A percentile compares a stretch with the other conserved stretches of the same genome.
Evolutionary conservation across 2,113 vertebrate species (phyloP).

Genomic region (Myxocyprinus asiaticus): DNA sequence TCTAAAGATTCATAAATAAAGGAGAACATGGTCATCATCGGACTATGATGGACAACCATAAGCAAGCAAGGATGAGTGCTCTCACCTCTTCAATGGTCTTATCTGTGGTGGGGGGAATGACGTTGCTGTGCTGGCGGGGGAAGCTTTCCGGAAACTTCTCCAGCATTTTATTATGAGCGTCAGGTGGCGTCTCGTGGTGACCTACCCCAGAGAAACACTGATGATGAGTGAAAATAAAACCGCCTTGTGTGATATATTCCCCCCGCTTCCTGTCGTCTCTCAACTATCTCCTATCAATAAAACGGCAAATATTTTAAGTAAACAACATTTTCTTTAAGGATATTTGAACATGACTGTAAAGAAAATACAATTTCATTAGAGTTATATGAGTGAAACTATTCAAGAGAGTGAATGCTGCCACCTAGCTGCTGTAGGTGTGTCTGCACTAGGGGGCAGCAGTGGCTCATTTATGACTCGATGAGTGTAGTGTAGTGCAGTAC

Average conservation of each 20-base stretch:
- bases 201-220: slow-evolving; percentile 69
- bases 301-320: too few relatives aligned
- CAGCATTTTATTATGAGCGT: slow-evolving; percentile 90
- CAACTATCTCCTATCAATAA: too few relatives aligned
- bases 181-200: slow-evolving; percentile 92
- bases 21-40: too few relatives aligned
- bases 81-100: slow-evolving; percentile 83
- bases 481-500: slow-evolving; percentile 62
- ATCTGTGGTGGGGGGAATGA: slow-evolving; percentile 88
- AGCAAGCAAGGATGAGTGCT: slow-evolving; percentile 32
- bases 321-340: too few relatives aligned
- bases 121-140: slow-evolving; percentile 83
- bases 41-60: too few relatives aligned
- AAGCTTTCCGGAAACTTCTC: slow-evolving; percentile 90
- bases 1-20: too few relatives aligned
- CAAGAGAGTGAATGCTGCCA: too few relatives aligned
- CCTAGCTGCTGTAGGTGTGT: background rate
- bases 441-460: slow-evolving; percentile 62
- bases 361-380: too few relatives aligned
- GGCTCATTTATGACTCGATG: background rate
- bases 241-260: too few relatives aligned
- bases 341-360: too few relatives aligned
- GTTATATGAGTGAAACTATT: too few relatives aligned
- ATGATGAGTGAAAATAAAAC: background rate
- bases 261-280: too few relatives aligned